A percentile compares a stretch with the other conserved stretches of the same genome.
These are phyloP conservation scores for Lagothrix lagotricha DNA, from an alignment of 2,797 vertebrate genomes.

Conservation along the genomic window DNA sequence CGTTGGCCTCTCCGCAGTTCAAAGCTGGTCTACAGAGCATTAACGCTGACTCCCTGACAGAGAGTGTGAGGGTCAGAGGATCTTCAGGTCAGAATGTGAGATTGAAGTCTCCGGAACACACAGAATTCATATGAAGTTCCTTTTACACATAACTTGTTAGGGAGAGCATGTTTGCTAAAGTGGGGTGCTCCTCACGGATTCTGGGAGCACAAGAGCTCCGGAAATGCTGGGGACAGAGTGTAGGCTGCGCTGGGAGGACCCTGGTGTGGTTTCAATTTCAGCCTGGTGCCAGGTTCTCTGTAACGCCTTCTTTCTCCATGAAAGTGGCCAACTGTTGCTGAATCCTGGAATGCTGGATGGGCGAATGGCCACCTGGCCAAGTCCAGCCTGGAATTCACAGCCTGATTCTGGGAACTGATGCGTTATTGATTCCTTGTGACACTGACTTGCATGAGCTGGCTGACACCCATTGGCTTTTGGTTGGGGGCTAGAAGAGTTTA, in stretches of 20 bases:
- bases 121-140: neutral
- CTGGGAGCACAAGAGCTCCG: neutral
- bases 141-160: neutral
- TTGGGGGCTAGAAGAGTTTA: neutral
- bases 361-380: accelerated
- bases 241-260: neutral
- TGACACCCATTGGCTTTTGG: neutral
- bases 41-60: neutral
- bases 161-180: neutral
- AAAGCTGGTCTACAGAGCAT: too few species aligned
- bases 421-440: neutral
- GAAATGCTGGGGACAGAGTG: neutral
- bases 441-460: accelerated
- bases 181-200: accelerated
- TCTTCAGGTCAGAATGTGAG: neutral
- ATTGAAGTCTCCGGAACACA: neutral
- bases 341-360: neutral
- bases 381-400: neutral
- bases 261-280: too few species aligned
- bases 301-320: neutral
- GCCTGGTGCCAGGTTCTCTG: neutral
- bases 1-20: accelerated
- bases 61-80: neutral
- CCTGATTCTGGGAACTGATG: neutral
- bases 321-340: neutral